Base-by-base conservation (phyloP, 2,888 invertebrate genomes). In the Eupelmus urozonus region DNA sequence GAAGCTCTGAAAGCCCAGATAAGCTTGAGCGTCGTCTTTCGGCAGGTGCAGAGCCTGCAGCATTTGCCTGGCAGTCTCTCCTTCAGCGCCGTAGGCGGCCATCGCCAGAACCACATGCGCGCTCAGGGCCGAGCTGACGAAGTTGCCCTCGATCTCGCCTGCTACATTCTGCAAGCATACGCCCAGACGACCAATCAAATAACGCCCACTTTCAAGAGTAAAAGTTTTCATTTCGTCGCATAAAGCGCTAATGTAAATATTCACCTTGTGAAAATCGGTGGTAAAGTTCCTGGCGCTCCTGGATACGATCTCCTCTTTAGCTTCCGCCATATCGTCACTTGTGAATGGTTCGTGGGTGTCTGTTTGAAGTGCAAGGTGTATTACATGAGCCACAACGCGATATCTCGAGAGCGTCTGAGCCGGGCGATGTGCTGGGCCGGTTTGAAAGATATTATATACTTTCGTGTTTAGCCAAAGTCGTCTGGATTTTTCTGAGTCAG, bases 111-210 rank as follows among this genome's bases (percentile, higher is more conserved):
- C 87, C 59, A 88, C 55, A 13, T 85, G 84, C 0, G 85, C 86
- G 59, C 90, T 90, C 18, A 90, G 72, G 1, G 90, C 88, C 25
- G 90, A 90, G 3, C 72, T 80, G 55, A 88, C 84, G 4, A 88
- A 80, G 81, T 88, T 88, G 0, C 80, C 83, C 5, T 53, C 7
- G 1, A 62, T 34, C 0, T 60, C 76, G 5, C 80, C 51, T 11
- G 76, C 79, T 3, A 87, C 59, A 13, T 53, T 51, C 87, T 88
- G 53, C 16, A 45, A 45, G 53, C 40, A 82, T n/a, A n/a, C n/a
- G n/a, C n/a, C n/a, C n/a, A n/a, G n/a, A n/a, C n/a, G n/a, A n/a
- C n/a, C n/a, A 57, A 57, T 34, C 3, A 29, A 53, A 20, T 11
- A 18, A 51, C 29, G 23, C 16, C 1, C 1, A n/a, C 16, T 16